Evolutionary conservation across 2,797 vertebrate species (phyloP), one percentile per base, ranked within the genome.

Genomic region (Huso huso): DNA sequence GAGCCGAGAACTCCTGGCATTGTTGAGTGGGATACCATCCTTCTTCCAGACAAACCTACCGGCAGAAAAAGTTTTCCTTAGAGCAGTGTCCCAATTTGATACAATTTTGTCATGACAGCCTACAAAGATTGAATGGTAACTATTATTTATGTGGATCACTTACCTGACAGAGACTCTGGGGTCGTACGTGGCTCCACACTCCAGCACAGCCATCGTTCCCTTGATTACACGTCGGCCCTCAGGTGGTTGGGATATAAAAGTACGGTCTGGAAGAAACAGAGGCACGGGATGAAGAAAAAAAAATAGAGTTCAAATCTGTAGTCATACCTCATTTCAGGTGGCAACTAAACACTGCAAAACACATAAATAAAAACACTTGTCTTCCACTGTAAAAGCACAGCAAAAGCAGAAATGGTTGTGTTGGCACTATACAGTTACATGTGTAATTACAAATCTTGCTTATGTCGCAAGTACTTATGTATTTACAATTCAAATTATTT

Each of bases 161-260:
- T 66, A 96, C 93, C 91, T 90, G 85, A 93, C 79, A 37, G 90
- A 76, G 69, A 96, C 86, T 63, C 94, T 89, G 9, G 92, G 88
- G 77, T 98, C 95, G 1, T 95, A 92, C 4, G 89, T 91, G 0
- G 92, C 93, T 5, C 88, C 79, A 7, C 96, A 98, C 61, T 71
- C 81, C 79, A 98, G 85, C 1, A 83, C 71, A 6, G 95, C 95
- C 0, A 90, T 95, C 67, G 95, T 98, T 65, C 96, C 96, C 83
- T 98, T 98, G 79, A 98, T 97, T 69, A 96, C 95, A 1, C 93
- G 92, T 64, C 80, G 89, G 74, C 98, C 91, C 63, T 90, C 80
- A 0, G 96, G 96, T 72, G 92, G 89, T 52, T 78, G 81, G 18
- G 93, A 84, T 66, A 98, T 94, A 74, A 76, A 78, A 0, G 95